phyloP scores from a whole-genome alignment of 2,888 invertebrate species.

The Agriotes lineatus region DNA sequence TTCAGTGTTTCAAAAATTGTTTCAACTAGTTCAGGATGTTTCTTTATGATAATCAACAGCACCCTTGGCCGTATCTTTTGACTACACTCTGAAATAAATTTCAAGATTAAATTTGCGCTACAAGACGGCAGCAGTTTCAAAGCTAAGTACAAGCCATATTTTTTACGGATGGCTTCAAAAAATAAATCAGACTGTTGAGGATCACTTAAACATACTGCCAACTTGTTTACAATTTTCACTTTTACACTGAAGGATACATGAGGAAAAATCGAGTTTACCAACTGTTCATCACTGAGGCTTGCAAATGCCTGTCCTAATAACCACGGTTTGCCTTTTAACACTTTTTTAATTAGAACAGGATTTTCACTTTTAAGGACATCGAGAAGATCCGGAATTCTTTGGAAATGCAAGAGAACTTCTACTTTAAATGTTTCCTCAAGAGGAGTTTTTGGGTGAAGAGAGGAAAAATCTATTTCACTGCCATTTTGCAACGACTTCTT shows the following conservation, averaged over 20 bases:
- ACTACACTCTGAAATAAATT: background rate
- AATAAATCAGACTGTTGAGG: background rate
- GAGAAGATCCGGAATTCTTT: conserved; percentile 10
- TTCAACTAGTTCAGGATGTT: background rate
- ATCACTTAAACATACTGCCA: background rate
- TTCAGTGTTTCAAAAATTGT: background rate
- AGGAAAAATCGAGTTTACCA: background rate
- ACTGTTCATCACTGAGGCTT: background rate
- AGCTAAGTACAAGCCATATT: background rate
- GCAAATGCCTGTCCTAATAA: conserved; percentile 14
- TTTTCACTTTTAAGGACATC: conserved; percentile 23
- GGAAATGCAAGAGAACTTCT: conserved; percentile 20
- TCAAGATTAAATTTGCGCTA: background rate
- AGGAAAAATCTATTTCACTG: background rate
- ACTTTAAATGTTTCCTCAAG: conserved; percentile 20
- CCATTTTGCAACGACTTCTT: background rate
- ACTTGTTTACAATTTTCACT: background rate
- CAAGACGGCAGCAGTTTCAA: background rate
- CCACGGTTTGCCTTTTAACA: conserved; percentile 19
- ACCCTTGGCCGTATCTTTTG: background rate
- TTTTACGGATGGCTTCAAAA: background rate
- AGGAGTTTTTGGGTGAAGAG: background rate
- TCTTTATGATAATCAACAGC: background rate
- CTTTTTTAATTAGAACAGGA: conserved; percentile 11
- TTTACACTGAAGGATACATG: too few relatives aligned